Conservation (phyloP, 2,797 vertebrate genomes). For the Apogon hyalosoma region DNA sequence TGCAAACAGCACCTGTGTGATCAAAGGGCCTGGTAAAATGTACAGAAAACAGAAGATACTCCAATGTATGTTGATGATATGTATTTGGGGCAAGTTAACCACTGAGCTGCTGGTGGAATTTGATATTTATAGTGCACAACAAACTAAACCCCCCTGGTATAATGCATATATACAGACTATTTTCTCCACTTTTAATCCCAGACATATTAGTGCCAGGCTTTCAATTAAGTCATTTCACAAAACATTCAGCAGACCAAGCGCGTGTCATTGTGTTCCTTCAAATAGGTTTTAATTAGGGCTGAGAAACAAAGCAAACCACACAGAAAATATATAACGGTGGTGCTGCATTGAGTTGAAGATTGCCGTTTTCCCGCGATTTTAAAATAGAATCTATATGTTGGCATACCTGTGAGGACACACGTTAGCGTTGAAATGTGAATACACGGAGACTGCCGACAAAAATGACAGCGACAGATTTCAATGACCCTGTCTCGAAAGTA, state of each 20-base stretch:
- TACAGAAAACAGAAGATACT: constrained; percentile 8
- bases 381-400: too few relatives aligned
- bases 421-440: constrained; percentile 23
- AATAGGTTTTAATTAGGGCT: constrained; percentile 1
- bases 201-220: background rate
- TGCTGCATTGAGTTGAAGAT: too few relatives aligned
- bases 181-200: background rate
- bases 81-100: constrained; percentile 67
- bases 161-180: constrained; percentile 1
- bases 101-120: constrained; percentile 34
- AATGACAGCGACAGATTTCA: constrained; percentile 17
- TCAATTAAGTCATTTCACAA: constrained; percentile 1
- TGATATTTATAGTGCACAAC: constrained; percentile 45
- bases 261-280: background rate
- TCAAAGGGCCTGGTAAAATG: background rate
- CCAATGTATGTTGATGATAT: constrained; percentile 65
- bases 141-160: constrained; percentile 8
- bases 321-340: too few relatives aligned
- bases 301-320: background rate
- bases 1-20: constrained; percentile 6
- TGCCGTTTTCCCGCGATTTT: too few relatives aligned
- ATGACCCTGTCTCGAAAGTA: constrained; percentile 19
- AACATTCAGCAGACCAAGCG: background rate
- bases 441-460: constrained; percentile 12
- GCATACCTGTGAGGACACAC: background rate